These are phyloP conservation scores for Puma concolor DNA, from an alignment of 2,113 vertebrate species.

Conservation along the genomic window DNA sequence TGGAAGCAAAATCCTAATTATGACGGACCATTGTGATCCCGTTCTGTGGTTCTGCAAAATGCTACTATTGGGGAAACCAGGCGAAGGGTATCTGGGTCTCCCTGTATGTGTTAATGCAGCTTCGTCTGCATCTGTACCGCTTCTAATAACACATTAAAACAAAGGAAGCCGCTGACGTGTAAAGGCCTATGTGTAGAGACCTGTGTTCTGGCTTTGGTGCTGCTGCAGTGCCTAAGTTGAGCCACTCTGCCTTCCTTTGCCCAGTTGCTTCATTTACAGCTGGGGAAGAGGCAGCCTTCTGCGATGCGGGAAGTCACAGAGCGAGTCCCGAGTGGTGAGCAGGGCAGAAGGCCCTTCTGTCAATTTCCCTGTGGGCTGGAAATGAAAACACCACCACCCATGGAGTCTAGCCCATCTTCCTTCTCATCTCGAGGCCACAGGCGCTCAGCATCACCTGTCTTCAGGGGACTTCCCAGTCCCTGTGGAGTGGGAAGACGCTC, in stretches of 20 bases:
- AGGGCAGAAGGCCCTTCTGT: no score
- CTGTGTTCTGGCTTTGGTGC: background rate
- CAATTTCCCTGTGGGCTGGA: background rate
- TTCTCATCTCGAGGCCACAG: background rate
- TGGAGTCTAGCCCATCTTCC: fast-evolving
- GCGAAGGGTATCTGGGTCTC: background rate
- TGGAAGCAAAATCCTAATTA: background rate
- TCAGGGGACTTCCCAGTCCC: background rate
- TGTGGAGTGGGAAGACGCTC: background rate
- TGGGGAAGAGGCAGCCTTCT: background rate
- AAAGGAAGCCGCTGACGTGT: fast-evolving
- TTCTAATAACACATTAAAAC: background rate
- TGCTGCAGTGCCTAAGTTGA: fast-evolving
- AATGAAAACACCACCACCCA: background rate
- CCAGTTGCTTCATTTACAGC: background rate
- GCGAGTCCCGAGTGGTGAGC: no score
- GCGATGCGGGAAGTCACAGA: no score
- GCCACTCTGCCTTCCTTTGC: background rate
- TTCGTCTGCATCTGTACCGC: background rate
- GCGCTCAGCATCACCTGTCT: background rate
- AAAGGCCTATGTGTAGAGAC: background rate
- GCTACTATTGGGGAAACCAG: fast-evolving
- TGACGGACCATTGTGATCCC: fast-evolving
- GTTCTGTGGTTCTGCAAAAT: fast-evolving
- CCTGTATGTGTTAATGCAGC: fast-evolving